Evolutionary conservation across 2,888 invertebrate species (phyloP), one percentile per base, ranked within the genome.

Genomic region (Euplexia lucipara): DNA sequence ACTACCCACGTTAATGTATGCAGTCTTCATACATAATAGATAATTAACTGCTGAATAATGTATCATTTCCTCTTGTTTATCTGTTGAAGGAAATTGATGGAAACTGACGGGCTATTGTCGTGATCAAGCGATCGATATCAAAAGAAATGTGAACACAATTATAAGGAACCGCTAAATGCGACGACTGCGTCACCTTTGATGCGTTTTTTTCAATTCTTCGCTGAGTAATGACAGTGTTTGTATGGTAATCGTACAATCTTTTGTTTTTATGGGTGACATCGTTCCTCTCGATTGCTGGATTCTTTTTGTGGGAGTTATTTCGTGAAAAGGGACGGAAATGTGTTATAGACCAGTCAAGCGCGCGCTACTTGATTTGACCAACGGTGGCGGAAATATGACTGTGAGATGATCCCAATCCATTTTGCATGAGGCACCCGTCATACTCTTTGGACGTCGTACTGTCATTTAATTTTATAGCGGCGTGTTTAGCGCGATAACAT

Each of bases 141-240:
- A 54, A 85, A 86, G 81, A 83, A 85, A 76, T 69, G 78, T 59
- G 69, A 76, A 82, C 61, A 84, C 79, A 83, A 85, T 83, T 77
- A 77, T 78, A 65, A 65, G 71, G 73, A 65, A 79, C 70, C 37
- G 44, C 3, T 53, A 51, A 72, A 61, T 41, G 71, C 61, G 26
- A 63, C 69, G 74, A 67, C 66, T 74, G 41, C 57, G 49, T 56
- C 61, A 59, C 34, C 16, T 59, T 64, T 67, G 52, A 60, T 41
- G 3, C 1, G 47, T 44, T 57, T 47, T 39, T 63, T 22, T 22
- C 9, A 14, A 42, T 72, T 65, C 35, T 44, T 51, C 42, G 22
- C 42, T 18, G 9, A 14, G n/a, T 54, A 42, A 60, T 57, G 42
- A 45, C 30, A 39, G 35, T 26, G 18, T 48, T 57, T 61, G 16